Base-by-base conservation (phyloP, 2,797 vertebrate genomes). In the Gouania willdenowi region DNA sequence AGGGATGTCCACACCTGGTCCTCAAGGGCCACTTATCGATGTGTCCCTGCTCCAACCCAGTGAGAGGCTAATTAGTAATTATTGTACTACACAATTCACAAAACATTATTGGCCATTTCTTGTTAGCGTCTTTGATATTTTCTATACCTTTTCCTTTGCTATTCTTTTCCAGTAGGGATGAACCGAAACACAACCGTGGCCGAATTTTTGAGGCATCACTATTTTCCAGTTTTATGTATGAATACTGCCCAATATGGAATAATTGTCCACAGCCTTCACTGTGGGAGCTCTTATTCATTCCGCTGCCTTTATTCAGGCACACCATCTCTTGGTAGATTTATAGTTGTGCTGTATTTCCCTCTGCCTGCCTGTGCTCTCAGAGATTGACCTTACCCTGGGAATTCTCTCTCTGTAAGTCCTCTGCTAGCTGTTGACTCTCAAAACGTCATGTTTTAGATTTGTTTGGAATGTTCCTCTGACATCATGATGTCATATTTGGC, bases 401-500 rank as follows among this genome's bases (percentile, higher is more conserved):
- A 13, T 13, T 13, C 14, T 14, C 13, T 14, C 13, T n/a, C n/a
- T n/a, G n/a, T n/a, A n/a, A n/a, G n/a, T 14, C 7, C 40, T 39
- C 9, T 19, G 15, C 14, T 10, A 1, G 27, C 23, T 19, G n/a
- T 32, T 34, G 1, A 17, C 41, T 41, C 19, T 30, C 21, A 22
- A 40, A 44, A 43, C 21, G n/a, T 8, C 21, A 18, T 3, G 3
- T 26, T 26, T 26, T 33, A 21, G 31, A 43, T 52, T 63, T 43
- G 34, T 36, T 29, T 38, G 42, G 51, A 67, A 56, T 48, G 40
- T 54, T 22, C 1, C 11, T 23, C 45, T 36, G 28, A 59, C 3
- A 0, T 26, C 31, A 22, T 39, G 17, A 28, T 45, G 26, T 24
- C 8, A n/a, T 39, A 56, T 46, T 64, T 65, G 65, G 50, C 66